Base-by-base conservation (phyloP, 2,797 vertebrate species). In the Sphenodon punctatus region DNA sequence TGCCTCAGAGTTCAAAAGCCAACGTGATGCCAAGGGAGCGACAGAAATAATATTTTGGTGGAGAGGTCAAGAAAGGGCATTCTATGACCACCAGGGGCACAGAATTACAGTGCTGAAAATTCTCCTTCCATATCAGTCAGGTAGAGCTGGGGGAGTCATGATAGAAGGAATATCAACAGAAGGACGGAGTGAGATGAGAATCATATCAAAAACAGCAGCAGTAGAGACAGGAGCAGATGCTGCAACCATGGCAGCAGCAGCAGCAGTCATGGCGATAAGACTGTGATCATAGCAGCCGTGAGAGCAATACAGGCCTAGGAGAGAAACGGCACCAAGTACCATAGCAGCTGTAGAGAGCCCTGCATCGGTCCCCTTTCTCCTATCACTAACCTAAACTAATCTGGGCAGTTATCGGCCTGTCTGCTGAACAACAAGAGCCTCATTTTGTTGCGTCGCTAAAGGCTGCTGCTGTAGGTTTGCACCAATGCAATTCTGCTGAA, bases 221-320 rank as follows among this genome's bases (percentile, higher is more conserved):
- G 46, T 17, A 69, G 49, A 67, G 46, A 64, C 0, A 0, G 58
- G 55, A 66, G 66, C 86, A 92, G 85, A 84, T 78, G 79, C 65
- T 91, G 74, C 56, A 55, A 67, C 64, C 67, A 83, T 10, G 69
- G 41, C 80, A 85, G 85, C 78, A 90, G 88, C 82, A 75, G 81
- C 61, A 85, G 63, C 63, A 48, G 77, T n/a, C n/a, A n/a, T 84
- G 83, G 73, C 72, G 48, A 27, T 38, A 75, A 74, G 63, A 75
- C 66, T 78, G 58, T 55, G 75, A 77, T 67, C 85, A 67, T 30
- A 61, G 80, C 82, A 89, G 51, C 45, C 77, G 69, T 51, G 65
- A 89, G 58, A 86, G 69, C 73, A 67, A 61, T 12, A 81, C 56
- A 53, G 49, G 39, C 56, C 32, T 7, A 10, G 49, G 27, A 70